phyloP scores from a whole-genome alignment of 1,140 invertebrate species.

The Phymorhynchus buccinoides region DNA sequence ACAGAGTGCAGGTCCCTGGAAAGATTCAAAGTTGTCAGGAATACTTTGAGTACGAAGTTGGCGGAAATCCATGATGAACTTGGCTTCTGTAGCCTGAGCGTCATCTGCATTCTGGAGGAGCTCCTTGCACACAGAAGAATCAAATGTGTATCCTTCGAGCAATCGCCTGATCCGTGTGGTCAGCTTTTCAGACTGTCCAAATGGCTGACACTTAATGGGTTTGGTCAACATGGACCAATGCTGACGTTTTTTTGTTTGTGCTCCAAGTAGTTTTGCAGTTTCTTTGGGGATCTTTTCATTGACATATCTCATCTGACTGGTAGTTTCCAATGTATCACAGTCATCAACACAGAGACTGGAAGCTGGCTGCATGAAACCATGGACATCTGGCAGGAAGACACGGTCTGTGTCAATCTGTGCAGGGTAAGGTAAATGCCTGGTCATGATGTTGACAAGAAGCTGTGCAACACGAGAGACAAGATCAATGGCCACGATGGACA shows the following conservation, averaged over 20 bases:
- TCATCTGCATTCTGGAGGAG: slow-evolving; percentile 75
- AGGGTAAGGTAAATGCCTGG: background rate
- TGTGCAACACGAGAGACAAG: background rate
- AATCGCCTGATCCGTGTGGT: slow-evolving; percentile 63
- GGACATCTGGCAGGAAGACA: slow-evolving; percentile 46
- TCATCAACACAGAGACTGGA: slow-evolving; percentile 55
- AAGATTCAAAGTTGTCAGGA: slow-evolving; percentile 48
- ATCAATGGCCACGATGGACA: background rate
- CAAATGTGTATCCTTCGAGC: slow-evolving; percentile 64
- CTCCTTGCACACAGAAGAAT: slow-evolving; percentile 62
- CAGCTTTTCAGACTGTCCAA: slow-evolving; percentile 66
- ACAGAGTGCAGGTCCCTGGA: slow-evolving; percentile 68
- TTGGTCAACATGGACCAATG: slow-evolving; percentile 24
- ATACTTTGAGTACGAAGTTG: slow-evolving; percentile 50
- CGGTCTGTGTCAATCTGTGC: background rate
- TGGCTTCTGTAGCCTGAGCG: slow-evolving; percentile 66
- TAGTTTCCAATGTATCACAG: slow-evolving; percentile 34
- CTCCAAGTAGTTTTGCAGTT: slow-evolving; percentile 48
- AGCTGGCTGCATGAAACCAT: slow-evolving; percentile 26
- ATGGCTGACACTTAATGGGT: slow-evolving; percentile 42
- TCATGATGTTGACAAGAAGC: background rate
- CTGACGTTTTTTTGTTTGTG: slow-evolving; percentile 52
- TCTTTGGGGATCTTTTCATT: slow-evolving; percentile 47
- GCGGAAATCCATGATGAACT: slow-evolving; percentile 65
- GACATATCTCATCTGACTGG: slow-evolving; percentile 46